Base-by-base conservation (phyloP, 2,888 invertebrate species). In the Thysanoteuthis rhombus region DNA sequence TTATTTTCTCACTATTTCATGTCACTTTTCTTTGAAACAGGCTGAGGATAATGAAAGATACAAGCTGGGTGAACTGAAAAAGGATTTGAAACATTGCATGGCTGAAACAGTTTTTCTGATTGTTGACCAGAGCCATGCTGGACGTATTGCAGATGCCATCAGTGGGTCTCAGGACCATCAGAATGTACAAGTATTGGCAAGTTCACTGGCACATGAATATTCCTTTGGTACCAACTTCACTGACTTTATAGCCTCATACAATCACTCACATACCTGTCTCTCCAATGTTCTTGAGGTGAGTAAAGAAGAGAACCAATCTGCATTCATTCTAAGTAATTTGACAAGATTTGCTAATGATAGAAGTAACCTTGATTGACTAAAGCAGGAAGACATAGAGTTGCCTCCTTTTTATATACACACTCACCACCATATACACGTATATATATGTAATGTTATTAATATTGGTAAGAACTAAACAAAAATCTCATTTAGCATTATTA, bases 51-150 rank as follows among this genome's bases (percentile, higher is more conserved):
- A 96, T 10, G 97, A 97, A 95, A 95, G 97, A 45, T 97, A 97
- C 96, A 97, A 97, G 0, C 95, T 97, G 0, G 96, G 96, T n/a
- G 97, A 97, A 94, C 96, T 97, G 93, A 95, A 97, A 93, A 95
- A 96, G 0, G 97, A 97, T 95, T 95, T 97, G 12, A 95, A 96
- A 1, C 95, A 96, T 47, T 97, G 97, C 95, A 95, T 96, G 58
- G 97, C 97, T 0, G 96, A 97, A 5, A 96, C 97, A 75, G 97
- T 97, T 32, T 96, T 97, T 89, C 94, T 97, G 28, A 95, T 97
- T 10, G 97, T 97, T 5, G 97, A 97, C 95, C 97, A 97, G 95
- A 97, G 97, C 95, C 97, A 97, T 95, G 96, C 97, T 2, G 97
- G 97, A 4, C 96, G 97, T 94, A 94, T 97, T 36, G 96, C 96